These are phyloP conservation scores for Leptocoma aspasia DNA, from an alignment of 2,113 vertebrate genomes.

Conservation along the genomic window DNA sequence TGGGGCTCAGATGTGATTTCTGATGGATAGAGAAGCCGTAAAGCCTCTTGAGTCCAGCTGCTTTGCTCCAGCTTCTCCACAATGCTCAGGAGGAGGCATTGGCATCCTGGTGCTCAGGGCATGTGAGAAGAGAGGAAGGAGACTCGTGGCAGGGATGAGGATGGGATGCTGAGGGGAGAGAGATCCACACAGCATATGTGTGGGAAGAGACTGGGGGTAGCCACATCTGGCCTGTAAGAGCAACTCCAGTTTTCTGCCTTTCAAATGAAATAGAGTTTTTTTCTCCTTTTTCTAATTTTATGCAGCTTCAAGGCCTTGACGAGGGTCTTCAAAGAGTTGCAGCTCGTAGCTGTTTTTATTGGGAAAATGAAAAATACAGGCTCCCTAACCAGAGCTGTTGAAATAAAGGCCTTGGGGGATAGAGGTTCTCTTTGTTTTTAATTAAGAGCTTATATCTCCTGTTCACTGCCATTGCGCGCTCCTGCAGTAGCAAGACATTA, in stretches of 20 bases:
- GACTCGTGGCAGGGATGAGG: not conserved
- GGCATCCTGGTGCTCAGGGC: not conserved
- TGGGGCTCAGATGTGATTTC: not conserved
- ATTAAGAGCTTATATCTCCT: slow-evolving; percentile 54
- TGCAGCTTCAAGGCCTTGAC: not conserved
- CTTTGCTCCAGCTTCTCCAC: not conserved
- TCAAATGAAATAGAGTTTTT: not conserved
- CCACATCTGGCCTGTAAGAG: rapidly evolving
- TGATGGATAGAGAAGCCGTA: not conserved
- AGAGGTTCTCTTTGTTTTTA: slow-evolving; percentile 52
- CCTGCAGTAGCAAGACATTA: not conserved
- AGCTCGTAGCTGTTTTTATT: not conserved
- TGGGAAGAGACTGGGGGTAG: not conserved
- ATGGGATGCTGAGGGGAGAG: not conserved
- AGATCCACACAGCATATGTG: rapidly evolving
- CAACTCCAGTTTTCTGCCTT: not conserved
- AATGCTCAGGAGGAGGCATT: not conserved
- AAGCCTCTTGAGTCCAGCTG: rapidly evolving
- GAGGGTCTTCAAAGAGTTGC: slow-evolving; percentile 13
- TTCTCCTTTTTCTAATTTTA: not conserved
- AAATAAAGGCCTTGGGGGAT: slow-evolving; percentile 29
- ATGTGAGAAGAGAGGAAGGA: not conserved
- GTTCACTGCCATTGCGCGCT: not conserved
- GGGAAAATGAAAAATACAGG: slow-evolving; percentile 6
- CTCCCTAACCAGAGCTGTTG: slow-evolving; percentile 22